Base-by-base conservation (phyloP, 2,797 vertebrate species). In the Coranthus polyacanthus region DNA sequence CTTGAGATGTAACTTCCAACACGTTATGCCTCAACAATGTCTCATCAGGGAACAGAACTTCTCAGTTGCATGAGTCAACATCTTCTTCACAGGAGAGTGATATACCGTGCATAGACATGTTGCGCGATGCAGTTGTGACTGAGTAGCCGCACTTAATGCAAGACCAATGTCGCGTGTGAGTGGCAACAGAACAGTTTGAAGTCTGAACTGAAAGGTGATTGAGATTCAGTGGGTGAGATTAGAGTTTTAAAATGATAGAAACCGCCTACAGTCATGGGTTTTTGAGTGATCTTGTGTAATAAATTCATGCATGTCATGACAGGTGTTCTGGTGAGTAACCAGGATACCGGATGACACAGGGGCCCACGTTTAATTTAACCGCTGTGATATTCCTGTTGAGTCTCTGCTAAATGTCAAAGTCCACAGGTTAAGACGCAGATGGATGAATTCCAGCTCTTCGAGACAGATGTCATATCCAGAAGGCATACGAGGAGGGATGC, bases 181-280 rank as follows among this genome's bases (percentile, higher is more conserved):
- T 57, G 58, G 60, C 32, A 37, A 49, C 65, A 56, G 57, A 53
- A 34, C 46, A 53, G 45, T 62, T 58, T 73, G 42, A 61, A 46
- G 61, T 65, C 46, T 41, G 12, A 46, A 26, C 68, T 71, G 34
- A 69, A 42, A 1, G 0, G 21, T 56, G 53, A 56, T 56, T 26
- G 16, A 68, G 58, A 82, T 38, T n/a, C n/a, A 20, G 52, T 61
- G 21, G 36, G 16, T 45, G 55, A 56, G 51, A 63, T 65, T 54
- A 24, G 21, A 67, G n/a, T n/a, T 38, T 82, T 68, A 79, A 53
- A 38, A 46, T 64, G 67, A 54, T 67, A 50, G n/a, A 49, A 69
- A 67, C 53, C 17, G 45, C 4, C 41, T 46, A 20, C 55, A 32
- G 52, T 55, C 26, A 46, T 54, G 15, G 29, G 32, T 41, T 55